Conservation (phyloP, 2,113 vertebrate species). For the Trichomycterus rosablanca region DNA sequence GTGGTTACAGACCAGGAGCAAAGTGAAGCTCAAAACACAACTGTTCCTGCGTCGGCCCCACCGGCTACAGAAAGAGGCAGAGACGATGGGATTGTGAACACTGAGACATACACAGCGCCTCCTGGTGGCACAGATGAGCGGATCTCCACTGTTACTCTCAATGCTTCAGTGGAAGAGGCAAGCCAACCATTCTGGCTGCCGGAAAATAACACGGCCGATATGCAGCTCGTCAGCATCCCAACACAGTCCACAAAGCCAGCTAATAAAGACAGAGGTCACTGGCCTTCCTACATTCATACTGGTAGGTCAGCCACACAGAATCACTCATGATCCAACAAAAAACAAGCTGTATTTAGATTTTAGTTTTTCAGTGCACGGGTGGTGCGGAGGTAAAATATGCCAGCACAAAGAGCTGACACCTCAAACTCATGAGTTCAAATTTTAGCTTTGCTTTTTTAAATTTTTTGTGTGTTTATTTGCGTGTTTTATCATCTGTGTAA, state of each 20-base stretch:
- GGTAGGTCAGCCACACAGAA: conserved; percentile 67
- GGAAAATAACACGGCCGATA: conserved; percentile 64
- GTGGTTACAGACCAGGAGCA: conserved; percentile 45
- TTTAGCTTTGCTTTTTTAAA: no score
- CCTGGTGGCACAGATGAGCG: conserved; percentile 43
- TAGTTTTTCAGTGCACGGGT: no score
- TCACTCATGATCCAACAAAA: background rate
- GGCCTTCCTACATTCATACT: conserved; percentile 85
- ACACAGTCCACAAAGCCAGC: conserved; percentile 54
- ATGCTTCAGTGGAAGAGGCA: conserved; percentile 42
- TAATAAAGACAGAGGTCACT: conserved; percentile 52
- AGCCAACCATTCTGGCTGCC: conserved; percentile 72
- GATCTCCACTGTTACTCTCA: conserved; percentile 32
- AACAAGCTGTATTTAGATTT: background rate
- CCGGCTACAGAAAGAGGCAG: conserved; percentile 68
- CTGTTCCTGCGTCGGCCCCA: conserved; percentile 59
- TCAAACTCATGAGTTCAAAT: no score
- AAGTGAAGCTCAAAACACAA: conserved; percentile 47
- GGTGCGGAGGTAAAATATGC: no score
- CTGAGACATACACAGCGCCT: conserved; percentile 54
- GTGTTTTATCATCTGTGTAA: no score
- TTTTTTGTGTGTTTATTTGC: no score
- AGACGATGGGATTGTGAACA: conserved; percentile 46
- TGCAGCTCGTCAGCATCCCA: conserved; percentile 71
- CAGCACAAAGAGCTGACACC: no score